These are phyloP conservation scores for Tetheella fluctuosa DNA, from an alignment of 2,888 invertebrate species.

Conservation along the genomic window DNA sequence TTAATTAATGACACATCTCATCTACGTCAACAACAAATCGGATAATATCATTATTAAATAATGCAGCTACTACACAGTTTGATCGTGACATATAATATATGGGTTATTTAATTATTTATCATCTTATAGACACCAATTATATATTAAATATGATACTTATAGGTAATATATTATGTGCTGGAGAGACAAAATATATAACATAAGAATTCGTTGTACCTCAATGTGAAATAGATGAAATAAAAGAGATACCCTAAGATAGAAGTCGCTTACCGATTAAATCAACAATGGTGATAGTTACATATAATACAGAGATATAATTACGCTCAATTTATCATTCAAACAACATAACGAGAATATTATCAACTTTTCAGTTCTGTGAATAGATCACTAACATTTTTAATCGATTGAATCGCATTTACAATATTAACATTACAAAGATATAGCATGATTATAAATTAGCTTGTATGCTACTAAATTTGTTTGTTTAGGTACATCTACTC, in stretches of 20 bases:
- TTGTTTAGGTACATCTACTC: conserved; percentile 44
- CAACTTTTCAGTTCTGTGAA: conserved; percentile 84
- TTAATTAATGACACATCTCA: conserved; percentile 73
- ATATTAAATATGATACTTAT: conserved; percentile 57
- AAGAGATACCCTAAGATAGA: conserved; percentile 43
- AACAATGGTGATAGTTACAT: conserved; percentile 78
- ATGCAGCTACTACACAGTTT: conserved; percentile 57
- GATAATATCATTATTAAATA: conserved; percentile 52
- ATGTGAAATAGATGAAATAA: conserved; percentile 42
- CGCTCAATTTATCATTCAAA: conserved; percentile 69
- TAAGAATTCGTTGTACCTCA: conserved; percentile 74
- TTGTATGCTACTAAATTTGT: neutral
- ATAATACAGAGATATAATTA: conserved; percentile 74
- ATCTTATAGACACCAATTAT: conserved; percentile 80
- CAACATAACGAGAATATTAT: conserved; percentile 81
- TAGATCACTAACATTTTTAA: conserved; percentile 77
- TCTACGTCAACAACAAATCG: conserved; percentile 73
- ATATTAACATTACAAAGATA: conserved; percentile 34
- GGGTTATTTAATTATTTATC: conserved; percentile 52
- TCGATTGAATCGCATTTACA: conserved; percentile 60
- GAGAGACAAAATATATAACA: conserved; percentile 44
- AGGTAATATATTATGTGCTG: conserved; percentile 60
- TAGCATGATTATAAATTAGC: conserved; percentile 19
- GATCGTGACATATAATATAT: conserved; percentile 58
- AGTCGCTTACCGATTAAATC: conserved; percentile 79